Percentiles rank a stretch among this genome's conserved stretches.
phyloP scores from a whole-genome alignment of 2,797 vertebrate genomes.

The Halcyon badia region DNA sequence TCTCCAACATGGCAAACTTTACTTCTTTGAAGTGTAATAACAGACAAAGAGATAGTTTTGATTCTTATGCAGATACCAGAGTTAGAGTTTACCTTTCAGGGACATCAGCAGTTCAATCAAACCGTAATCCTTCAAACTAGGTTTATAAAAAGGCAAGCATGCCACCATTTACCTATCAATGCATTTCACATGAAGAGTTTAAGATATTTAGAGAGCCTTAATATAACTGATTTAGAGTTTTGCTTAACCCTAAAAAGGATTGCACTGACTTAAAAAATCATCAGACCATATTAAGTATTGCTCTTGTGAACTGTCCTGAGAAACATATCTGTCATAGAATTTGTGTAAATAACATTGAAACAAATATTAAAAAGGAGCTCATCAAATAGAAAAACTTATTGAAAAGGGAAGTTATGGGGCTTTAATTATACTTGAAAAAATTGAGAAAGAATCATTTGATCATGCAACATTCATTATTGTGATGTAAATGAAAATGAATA shows the following conservation, averaged over 20 bases:
- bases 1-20: background rate
- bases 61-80: background rate
- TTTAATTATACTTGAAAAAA: background rate
- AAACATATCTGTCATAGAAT: background rate
- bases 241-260: background rate
- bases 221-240: background rate
- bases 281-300: background rate
- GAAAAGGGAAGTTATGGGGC: background rate
- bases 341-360: background rate
- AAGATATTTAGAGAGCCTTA: background rate
- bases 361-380: background rate
- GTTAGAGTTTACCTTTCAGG: background rate
- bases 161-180: background rate
- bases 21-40: background rate
- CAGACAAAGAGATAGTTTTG: background rate
- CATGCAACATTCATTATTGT: background rate
- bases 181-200: background rate
- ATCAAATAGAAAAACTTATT: background rate
- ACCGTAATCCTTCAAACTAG: background rate
- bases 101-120: background rate
- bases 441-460: background rate
- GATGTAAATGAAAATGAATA: background rate
- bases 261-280: background rate
- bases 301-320: background rate
- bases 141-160: background rate